Evolutionary conservation across 2,888 invertebrate species (phyloP), one percentile per base, ranked within the genome.

Genomic region (Eilema griseolum): DNA sequence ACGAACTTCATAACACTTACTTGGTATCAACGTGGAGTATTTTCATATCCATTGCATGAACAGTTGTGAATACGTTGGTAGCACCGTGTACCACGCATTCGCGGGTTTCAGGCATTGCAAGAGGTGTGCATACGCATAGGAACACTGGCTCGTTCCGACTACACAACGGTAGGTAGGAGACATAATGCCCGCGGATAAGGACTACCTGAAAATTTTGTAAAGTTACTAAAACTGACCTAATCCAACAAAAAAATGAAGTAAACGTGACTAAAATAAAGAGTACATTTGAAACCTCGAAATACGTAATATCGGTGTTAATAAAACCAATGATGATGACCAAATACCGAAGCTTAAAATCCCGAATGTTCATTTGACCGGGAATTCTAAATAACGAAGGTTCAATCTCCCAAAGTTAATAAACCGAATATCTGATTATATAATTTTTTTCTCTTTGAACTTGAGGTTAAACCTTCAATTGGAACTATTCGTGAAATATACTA

Each of bases 1-100:
- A 10, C 0, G 31, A 28, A 10, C 23, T n/a, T 1, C 56, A 24
- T 31, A 3, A 31, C 12, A 52, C 98, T 97, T 96, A 99, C 99
- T 98, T 99, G 90, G 97, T 96, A 92, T 99, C 99, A 85, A 99
- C 97, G 93, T 99, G 98, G 84, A 99, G 97, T 94, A 99, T 99
- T 95, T 98, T 98, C 99, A 99, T 99, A 95, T 99, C 99, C 97
- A 99, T 98, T 77, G 98, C 97, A 91, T 99, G 99, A 83, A 99
- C 98, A 72, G 99, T 98, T 87, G 99, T 98, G 96, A 99, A 99
- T 78, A 99, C 98, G 95, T 98, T 98, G 86, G 99, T 99, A 90
- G 99, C 99, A 85, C 99, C 99, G 94, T 98, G 98, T 77, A 99
- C 98, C 80, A 98, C 98, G 95, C 98, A 98, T 94, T 98, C 98